Evolutionary conservation across 2,797 vertebrate genomes (phyloP), one percentile per base, ranked within the genome.

Genomic region (Melanitta fusca): DNA sequence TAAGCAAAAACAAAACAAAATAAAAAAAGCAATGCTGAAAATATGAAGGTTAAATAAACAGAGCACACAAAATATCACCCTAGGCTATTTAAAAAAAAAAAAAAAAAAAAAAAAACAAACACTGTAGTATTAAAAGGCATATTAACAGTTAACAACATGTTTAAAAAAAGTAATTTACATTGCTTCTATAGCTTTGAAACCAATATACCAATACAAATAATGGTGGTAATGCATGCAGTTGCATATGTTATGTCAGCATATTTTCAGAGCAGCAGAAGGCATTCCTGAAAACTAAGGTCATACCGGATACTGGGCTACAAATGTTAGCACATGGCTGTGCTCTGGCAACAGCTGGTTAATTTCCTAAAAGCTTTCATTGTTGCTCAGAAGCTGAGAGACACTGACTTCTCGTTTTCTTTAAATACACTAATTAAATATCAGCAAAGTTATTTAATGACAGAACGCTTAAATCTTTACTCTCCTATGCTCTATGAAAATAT

Each of bases 241-340:
- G 94, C 96, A 96, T 88, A 71, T 62, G 43, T 85, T 95, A 91
- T 91, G 84, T n/a, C 13, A 70, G 32, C 30, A 36, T 13, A 8
- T 36, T 77, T 66, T 58, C 74, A 73, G 58, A 80, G 75, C 62
- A 69, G 49, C 32, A 70, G 28, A 41, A 81, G 16, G 58, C 86
- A 88, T 92, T 96, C 90, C 81, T 71, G 71, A 58, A 78, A 58
- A 34, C 15, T 32, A 95, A 97, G 86, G 95, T 93, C 66, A 17
- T 74, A 79, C n/a, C 64, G 89, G 56, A 25, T 77, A 83, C 74
- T 81, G 54, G 51, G 85, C 94, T 78, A 88, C 14, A 41, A 95
- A 91, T 49, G 79, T 66, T 22, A 68, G 36, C 89, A 95, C 0
- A 0, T 87, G 93, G 77, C 58, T 86, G 47, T 70, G 61, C 60